A percentile compares a stretch with the other conserved stretches of the same genome.
Conservation (phyloP, 2,113 vertebrate species). For the Picathartes gymnocephalus region DNA sequence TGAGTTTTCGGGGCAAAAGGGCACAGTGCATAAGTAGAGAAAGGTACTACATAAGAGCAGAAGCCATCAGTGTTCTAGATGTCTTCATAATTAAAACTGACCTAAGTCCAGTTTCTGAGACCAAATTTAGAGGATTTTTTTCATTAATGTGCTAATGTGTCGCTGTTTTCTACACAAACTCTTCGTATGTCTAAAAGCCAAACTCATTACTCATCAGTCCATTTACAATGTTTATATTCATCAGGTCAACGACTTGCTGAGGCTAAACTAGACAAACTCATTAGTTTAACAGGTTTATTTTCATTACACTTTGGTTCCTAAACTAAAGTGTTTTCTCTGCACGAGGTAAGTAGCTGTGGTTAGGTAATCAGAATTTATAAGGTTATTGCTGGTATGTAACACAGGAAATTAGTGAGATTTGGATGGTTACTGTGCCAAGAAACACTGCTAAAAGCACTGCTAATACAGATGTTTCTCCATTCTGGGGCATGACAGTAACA, state of each 20-base stretch:
- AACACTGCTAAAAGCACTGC: background rate
- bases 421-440: background rate
- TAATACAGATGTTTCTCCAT: background rate
- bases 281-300: conserved; percentile 39
- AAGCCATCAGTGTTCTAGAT: background rate
- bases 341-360: background rate
- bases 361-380: background rate
- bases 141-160: background rate
- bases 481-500: background rate
- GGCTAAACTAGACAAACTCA: background rate
- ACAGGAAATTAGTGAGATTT: conserved; percentile 40
- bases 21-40: background rate
- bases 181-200: background rate
- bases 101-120: background rate
- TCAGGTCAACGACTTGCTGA: background rate
- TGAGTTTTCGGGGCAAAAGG: background rate
- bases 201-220: background rate
- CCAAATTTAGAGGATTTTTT: background rate
- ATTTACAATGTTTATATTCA: background rate
- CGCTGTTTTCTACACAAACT: background rate
- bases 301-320: background rate
- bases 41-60: background rate
- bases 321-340: background rate
- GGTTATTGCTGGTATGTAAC: background rate
- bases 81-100: background rate